These are phyloP conservation scores for Rhopalosiphum padi DNA, from an alignment of 1,140 invertebrate species.

Conservation along the genomic window DNA sequence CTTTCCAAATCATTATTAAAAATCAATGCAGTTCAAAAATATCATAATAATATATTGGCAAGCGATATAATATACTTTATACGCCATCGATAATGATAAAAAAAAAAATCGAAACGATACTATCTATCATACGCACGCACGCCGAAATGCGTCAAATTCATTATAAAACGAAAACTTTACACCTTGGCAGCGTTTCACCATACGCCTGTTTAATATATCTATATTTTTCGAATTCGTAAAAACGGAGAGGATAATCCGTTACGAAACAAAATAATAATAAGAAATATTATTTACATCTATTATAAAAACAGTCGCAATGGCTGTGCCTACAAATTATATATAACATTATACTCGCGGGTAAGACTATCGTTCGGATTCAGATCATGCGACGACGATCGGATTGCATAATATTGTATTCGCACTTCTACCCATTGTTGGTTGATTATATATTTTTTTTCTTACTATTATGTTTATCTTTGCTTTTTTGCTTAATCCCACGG, in stretches of 20 bases:
- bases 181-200: not conserved
- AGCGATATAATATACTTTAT: not conserved
- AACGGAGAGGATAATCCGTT: not conserved
- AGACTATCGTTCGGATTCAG: not conserved
- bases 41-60: slow-evolving; percentile 11
- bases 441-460: not conserved
- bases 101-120: not conserved
- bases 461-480: not conserved
- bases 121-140: not conserved
- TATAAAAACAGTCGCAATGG: not conserved
- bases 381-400: slow-evolving; percentile 28
- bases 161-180: not conserved
- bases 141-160: not conserved
- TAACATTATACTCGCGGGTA: not conserved
- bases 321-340: not conserved
- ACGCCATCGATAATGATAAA: not conserved
- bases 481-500: slow-evolving; percentile 25
- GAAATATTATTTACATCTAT: slow-evolving; percentile 37
- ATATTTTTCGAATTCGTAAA: not conserved
- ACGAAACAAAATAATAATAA: not conserved
- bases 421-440: not conserved
- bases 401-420: slow-evolving; percentile 29
- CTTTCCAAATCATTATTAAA: not conserved
- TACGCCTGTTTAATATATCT: not conserved
- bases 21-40: not conserved